These are phyloP conservation scores for Oscheius sp. DNA, from an alignment of 2,888 invertebrate genomes.

Conservation along the genomic window DNA sequence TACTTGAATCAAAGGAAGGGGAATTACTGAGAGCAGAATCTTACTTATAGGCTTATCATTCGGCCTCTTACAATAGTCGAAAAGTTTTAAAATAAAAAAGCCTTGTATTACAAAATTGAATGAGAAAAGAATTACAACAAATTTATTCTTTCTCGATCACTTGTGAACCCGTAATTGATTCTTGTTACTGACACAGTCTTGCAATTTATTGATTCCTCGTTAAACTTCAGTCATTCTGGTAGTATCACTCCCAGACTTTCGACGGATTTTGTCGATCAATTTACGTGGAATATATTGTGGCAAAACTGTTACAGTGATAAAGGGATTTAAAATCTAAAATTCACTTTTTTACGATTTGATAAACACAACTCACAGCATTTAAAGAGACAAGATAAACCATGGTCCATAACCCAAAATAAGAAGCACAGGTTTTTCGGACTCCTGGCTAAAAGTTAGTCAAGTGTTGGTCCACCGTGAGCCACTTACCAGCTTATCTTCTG, in stretches of 20 bases:
- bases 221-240: conserved; percentile 25
- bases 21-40: too few species aligned
- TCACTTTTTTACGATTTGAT: not conserved
- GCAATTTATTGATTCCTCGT: too few species aligned
- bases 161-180: too few species aligned
- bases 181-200: too few species aligned
- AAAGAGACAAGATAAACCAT: conserved; percentile 55
- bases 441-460: conserved; percentile 20
- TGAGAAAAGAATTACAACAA: too few species aligned
- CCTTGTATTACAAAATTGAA: too few species aligned
- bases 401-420: conserved; percentile 52
- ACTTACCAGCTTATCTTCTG: not conserved
- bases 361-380: conserved; percentile 62
- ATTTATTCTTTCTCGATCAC: too few species aligned
- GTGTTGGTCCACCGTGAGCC: too few species aligned
- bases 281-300: conserved; percentile 64
- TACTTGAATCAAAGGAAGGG: too few species aligned
- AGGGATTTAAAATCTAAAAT: conserved; percentile 67
- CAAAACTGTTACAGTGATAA: conserved; percentile 68
- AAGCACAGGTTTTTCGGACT: conserved; percentile 32
- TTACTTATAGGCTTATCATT: too few species aligned
- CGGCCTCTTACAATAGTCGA: too few species aligned
- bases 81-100: too few species aligned
- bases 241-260: conserved; percentile 28
- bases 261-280: conserved; percentile 34